A percentile compares a stretch with the other conserved stretches of the same genome.
Conservation (phyloP, 2,888 invertebrate genomes). For the Microchrysa polita region DNA sequence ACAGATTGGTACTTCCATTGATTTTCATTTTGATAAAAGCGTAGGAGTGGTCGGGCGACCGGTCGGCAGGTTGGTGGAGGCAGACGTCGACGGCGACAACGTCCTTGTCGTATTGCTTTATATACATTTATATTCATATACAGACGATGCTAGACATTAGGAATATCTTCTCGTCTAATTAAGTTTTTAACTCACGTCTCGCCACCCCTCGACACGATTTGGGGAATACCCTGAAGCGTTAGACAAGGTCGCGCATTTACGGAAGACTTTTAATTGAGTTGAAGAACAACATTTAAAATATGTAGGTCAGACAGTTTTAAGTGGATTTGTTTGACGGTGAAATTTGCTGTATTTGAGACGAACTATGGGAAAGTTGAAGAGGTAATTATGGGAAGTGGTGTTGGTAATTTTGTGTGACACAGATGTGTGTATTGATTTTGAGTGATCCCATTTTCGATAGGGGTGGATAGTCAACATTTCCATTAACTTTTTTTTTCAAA, state of each 20-base stretch:
- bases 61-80: not conserved
- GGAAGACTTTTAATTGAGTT: conserved; percentile 39
- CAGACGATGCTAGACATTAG: conserved; percentile 36
- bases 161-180: conserved; percentile 44
- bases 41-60: not conserved
- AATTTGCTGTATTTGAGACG: not conserved
- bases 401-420: too few relatives aligned
- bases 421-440: too few relatives aligned
- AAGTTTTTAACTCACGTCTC: conserved; percentile 29
- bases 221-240: not conserved
- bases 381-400: too few relatives aligned
- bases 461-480: too few relatives aligned
- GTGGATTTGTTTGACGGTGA: not conserved
- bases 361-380: too few relatives aligned
- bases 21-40: conserved; percentile 36
- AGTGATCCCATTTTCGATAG: too few relatives aligned
- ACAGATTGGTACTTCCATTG: conserved; percentile 31
- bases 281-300: conserved; percentile 35
- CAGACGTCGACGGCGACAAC: conserved; percentile 1
- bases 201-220: not conserved
- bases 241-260: conserved; percentile 38
- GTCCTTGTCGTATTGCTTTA: conserved; percentile 26
- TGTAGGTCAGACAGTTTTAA: conserved; percentile 19
- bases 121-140: too few relatives aligned
- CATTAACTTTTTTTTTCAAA: too few relatives aligned